Evolutionary conservation across 2,888 invertebrate species (phyloP), one percentile per base, ranked within the genome.

Genomic region (Tanytarsus gracilentus): DNA sequence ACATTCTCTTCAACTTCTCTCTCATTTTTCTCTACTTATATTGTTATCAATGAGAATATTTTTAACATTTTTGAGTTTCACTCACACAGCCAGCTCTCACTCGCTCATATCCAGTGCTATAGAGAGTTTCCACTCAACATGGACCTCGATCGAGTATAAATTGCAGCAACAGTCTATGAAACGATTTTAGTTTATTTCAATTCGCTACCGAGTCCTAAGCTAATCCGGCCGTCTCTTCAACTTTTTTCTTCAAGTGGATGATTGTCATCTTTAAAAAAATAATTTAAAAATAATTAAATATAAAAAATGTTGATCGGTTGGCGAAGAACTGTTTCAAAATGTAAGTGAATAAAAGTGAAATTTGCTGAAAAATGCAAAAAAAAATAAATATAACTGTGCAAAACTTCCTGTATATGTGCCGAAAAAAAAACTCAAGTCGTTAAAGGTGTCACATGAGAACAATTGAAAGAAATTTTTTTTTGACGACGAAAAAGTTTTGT

Each of bases 321-420:
- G 62, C n/a, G 36, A 18, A 36, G 51, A 49, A 60, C 61, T 14
- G 48, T 64, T 16, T 58, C 62, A 50, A 64, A 62, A 64, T 64
- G 63, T 64, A 56, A 64, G 63, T 64, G 58, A 40, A 56, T 5
- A 14, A n/a, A 7, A 4, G 2, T n/a, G 2, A 16, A 18, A 40
- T 21, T 8, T 23, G 33, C 9, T n/a, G n/a, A 6, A 18, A 44
- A 16, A 21, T 23, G 8, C 18, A 16, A 3, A 16, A n/a, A 21
- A n/a, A 33, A n/a, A 4, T n/a, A 36, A 44, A 44, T 23, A 14
- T 14, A 40, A 16, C 6, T n/a, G n/a, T 40, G 4, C 11, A 3
- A 40, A 40, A 4, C 11, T 40, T 40, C 8, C 14, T 27, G 4
- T 27, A 9, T 36, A 36, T 14, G 16, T 36, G 7, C 16, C 36